phyloP scores from a whole-genome alignment of 2,113 vertebrate species.

The Ochotona curzoniae region DNA sequence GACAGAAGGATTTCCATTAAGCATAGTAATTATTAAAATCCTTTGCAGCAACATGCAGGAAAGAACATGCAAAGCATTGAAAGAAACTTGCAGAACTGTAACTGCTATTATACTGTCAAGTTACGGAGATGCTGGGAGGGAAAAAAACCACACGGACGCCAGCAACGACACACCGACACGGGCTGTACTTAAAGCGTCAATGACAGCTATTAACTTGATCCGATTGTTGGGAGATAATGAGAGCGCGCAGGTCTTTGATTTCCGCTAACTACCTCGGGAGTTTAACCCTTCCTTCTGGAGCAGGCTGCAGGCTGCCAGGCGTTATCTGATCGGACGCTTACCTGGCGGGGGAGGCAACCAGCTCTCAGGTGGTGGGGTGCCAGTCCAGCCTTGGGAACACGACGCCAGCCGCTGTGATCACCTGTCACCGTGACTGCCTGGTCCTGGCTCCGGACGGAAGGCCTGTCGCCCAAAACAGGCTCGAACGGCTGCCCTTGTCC shows the following conservation, averaged over 20 bases:
- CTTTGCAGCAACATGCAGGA: slow-evolving; percentile 59
- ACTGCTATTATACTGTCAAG: slow-evolving; percentile 65
- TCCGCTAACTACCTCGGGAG: slow-evolving; percentile 26
- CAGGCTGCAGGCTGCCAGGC: not conserved
- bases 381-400: too few species aligned
- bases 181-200: slow-evolving; percentile 55
- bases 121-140: slow-evolving; percentile 28
- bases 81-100: slow-evolving; percentile 69
- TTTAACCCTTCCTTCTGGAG: slow-evolving; percentile 10
- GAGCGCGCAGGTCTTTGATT: slow-evolving; percentile 57
- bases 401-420: accelerated
- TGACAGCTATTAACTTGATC: slow-evolving; percentile 75
- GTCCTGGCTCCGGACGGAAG: not conserved
- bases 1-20: slow-evolving; percentile 66
- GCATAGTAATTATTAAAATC: slow-evolving; percentile 68
- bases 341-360: not conserved
- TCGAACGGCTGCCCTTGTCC: not conserved
- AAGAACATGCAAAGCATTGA: slow-evolving; percentile 56
- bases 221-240: slow-evolving; percentile 74
- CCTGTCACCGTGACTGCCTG: not conserved
- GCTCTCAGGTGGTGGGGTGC: not conserved
- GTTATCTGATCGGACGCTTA: accelerated
- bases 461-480: not conserved
- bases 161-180: slow-evolving; percentile 66
- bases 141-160: slow-evolving; percentile 57